phyloP scores from a whole-genome alignment of 2,113 vertebrate species.

The Odobenus rosmarus region DNA sequence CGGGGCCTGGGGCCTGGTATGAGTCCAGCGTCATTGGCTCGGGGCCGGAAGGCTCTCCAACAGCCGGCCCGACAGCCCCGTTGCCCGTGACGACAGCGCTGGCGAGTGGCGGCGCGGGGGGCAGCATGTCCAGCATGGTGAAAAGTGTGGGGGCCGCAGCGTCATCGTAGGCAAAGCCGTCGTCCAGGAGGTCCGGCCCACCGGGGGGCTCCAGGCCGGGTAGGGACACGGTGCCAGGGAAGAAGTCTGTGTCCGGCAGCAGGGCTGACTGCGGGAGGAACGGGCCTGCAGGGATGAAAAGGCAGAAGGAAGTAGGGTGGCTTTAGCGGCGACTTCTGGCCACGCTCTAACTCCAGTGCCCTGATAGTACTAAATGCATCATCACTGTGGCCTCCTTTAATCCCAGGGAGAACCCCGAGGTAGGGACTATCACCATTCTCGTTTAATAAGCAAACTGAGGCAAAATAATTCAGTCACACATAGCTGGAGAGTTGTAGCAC shows the following conservation, averaged over 20 bases:
- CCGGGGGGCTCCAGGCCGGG: slow-evolving; percentile 71
- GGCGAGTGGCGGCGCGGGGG: slow-evolving; percentile 64
- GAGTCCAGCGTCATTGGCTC: slow-evolving; percentile 71
- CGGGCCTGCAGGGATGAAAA: not conserved
- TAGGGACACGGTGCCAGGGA: slow-evolving; percentile 56
- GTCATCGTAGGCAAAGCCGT: slow-evolving; percentile 65
- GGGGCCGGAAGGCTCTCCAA: slow-evolving; percentile 38
- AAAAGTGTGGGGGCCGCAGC: slow-evolving; percentile 63
- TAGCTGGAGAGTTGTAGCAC: not conserved
- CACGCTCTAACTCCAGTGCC: too few relatives aligned
- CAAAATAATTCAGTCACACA: not conserved
- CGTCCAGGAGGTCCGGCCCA: slow-evolving; percentile 68
- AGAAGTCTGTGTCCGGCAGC: slow-evolving; percentile 67
- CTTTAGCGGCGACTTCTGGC: not conserved
- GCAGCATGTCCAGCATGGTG: slow-evolving; percentile 79
- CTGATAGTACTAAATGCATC: not conserved
- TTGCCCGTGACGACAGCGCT: slow-evolving; percentile 49
- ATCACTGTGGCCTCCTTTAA: not conserved
- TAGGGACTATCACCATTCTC: not conserved
- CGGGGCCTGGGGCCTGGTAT: not conserved
- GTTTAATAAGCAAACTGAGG: not conserved
- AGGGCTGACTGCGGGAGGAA: slow-evolving; percentile 69
- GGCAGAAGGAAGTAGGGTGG: not conserved
- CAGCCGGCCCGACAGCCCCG: not conserved
- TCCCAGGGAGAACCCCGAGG: not conserved